Evolutionary conservation across 53 echinoderm and acorn worm species (phyloP).

Genomic region (Echinarachnius parma): DNA sequence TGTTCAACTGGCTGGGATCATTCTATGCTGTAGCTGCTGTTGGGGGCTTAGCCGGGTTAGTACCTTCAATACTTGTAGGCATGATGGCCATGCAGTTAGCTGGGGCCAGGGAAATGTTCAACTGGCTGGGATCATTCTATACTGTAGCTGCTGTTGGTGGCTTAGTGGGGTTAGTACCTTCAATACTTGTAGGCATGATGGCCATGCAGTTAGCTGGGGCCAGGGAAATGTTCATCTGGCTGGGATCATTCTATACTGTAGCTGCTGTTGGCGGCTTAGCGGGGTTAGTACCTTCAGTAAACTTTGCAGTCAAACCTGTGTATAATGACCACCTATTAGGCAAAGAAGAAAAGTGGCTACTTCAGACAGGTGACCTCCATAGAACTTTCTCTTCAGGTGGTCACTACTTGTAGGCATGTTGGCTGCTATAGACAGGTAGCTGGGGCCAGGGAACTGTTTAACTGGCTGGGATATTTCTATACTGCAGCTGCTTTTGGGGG

Average conservation of each 20-base stretch:
- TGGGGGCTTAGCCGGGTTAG: constrained; percentile 20
- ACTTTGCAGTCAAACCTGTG: no score
- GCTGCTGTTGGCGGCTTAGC: no score
- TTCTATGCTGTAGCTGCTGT: constrained; percentile 61
- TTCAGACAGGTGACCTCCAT: no score
- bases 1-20: constrained; percentile 68
- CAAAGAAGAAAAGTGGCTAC: no score
- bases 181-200: no score
- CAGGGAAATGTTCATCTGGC: constrained; percentile 85
- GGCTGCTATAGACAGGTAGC: no score
- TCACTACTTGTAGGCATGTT: no score
- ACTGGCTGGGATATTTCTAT: constrained; percentile 84
- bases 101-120: constrained; percentile 80
- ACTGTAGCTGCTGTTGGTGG: constrained; percentile 51
- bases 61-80: no score
- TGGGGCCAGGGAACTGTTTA: constrained; percentile 80
- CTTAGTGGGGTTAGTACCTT: no score
- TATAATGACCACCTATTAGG: no score
- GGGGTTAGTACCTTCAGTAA: no score
- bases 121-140: constrained; percentile 84
- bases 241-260: constrained; percentile 73
- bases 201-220: constrained; percentile 90
- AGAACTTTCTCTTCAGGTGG: no score
- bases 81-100: constrained; percentile 90
- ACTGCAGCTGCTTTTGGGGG: constrained; percentile 37